phyloP scores from a whole-genome alignment of 1,140 invertebrate genomes.

The Ceratoteleas bidentatus region DNA sequence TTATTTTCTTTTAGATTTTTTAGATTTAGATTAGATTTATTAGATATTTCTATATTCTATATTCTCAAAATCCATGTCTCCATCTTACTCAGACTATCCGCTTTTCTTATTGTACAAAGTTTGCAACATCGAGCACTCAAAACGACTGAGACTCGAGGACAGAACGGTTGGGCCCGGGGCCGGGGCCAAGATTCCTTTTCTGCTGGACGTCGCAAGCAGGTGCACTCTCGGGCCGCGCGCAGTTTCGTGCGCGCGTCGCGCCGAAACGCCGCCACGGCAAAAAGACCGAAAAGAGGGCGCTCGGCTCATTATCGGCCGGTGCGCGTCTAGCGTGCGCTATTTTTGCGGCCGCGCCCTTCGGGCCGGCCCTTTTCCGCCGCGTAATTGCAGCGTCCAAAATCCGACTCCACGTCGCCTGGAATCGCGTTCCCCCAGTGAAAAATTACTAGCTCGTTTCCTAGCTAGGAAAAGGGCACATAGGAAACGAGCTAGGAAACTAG shows the following conservation, averaged over 20 bases:
- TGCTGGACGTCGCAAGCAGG: conserved; percentile 63
- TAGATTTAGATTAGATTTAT: too few relatives aligned
- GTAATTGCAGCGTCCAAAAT: neutral
- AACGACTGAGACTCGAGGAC: conserved; percentile 34
- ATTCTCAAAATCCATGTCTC: too few relatives aligned
- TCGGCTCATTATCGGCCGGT: conserved; percentile 51
- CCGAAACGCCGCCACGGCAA: conserved; percentile 19
- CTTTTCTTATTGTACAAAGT: too few relatives aligned
- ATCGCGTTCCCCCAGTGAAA: too few relatives aligned
- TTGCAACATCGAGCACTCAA: conserved; percentile 33
- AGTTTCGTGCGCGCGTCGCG: conserved; percentile 51
- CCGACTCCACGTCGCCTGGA: too few relatives aligned
- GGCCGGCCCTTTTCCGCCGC: too few relatives aligned
- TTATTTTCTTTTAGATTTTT: too few relatives aligned
- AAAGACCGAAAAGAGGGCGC: conserved; percentile 4
- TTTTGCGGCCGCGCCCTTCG: neutral
- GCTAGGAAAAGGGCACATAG: too few relatives aligned
- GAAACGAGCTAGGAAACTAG: too few relatives aligned
- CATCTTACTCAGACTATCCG: too few relatives aligned
- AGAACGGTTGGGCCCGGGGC: conserved; percentile 50
- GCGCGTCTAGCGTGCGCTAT: conserved; percentile 17
- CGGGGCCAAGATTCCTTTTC: conserved; percentile 58
- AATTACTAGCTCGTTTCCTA: too few relatives aligned
- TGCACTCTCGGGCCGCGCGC: conserved; percentile 64
- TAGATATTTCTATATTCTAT: too few relatives aligned